These are phyloP conservation scores for Acanthurus lineatus DNA, from an alignment of 2,797 vertebrate genomes.

Conservation along the genomic window DNA sequence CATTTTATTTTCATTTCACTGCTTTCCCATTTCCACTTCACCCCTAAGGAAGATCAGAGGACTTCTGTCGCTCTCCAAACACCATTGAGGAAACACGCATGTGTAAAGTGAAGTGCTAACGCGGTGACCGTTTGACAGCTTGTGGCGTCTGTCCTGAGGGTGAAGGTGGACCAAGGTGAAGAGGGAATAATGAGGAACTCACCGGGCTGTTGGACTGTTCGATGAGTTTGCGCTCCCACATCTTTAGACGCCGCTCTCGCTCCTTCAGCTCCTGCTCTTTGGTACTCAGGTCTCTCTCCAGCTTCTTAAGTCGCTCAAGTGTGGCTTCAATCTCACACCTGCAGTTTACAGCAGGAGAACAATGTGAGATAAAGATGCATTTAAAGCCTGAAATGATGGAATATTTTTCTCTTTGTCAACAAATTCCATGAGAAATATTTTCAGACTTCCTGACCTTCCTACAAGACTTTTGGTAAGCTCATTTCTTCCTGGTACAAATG, in stretches of 20 bases:
- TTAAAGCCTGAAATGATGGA: not conserved
- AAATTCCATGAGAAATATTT: not conserved
- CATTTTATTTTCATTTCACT: conserved; percentile 45
- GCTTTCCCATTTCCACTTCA: conserved; percentile 42
- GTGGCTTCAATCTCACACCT: conserved; percentile 99
- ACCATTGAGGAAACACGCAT: conserved; percentile 4
- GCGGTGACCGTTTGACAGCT: conserved; percentile 19
- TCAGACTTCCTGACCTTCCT: too few species aligned
- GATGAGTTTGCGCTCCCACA: conserved; percentile 98
- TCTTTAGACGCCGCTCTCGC: conserved; percentile 93
- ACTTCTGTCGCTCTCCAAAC: conserved; percentile 6
- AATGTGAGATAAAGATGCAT: not conserved
- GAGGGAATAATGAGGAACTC: conserved; percentile 78
- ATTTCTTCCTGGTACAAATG: not conserved
- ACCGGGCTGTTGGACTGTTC: conserved; percentile 97
- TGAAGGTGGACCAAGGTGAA: conserved; percentile 45
- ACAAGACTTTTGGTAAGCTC: too few species aligned
- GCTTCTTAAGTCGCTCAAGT: conserved; percentile 96
- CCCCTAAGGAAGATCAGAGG: conserved; percentile 12
- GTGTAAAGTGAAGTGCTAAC: conserved; percentile 14
- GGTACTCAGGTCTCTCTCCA: conserved; percentile 98
- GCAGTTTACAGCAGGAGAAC: conserved; percentile 39
- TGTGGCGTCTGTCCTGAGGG: conserved; percentile 14
- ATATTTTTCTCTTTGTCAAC: too few species aligned
- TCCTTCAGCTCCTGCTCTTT: conserved; percentile 98